Evolutionary conservation across 2,797 vertebrate genomes (phyloP).

Genomic region (Acipenser ruthenus): DNA sequence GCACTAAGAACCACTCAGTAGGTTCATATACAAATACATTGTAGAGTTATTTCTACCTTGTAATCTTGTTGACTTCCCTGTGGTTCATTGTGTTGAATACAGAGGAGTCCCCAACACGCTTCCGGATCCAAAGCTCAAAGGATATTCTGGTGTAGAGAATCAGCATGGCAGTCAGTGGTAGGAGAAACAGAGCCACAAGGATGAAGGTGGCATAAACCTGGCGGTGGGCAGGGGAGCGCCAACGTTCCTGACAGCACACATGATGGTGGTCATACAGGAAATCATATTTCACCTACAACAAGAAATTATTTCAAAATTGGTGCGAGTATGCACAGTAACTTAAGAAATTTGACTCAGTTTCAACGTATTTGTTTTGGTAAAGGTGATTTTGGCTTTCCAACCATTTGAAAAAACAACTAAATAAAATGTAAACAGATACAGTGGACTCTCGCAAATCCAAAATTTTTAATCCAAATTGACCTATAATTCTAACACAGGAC

Average conservation of each 20-base stretch:
- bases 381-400: too few species aligned
- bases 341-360: not conserved
- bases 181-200: conserved; percentile 72
- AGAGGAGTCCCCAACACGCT: conserved; percentile 64
- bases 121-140: conserved; percentile 70
- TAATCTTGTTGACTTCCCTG: conserved; percentile 67
- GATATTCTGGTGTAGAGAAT: conserved; percentile 68
- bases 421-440: too few species aligned
- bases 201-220: conserved; percentile 71
- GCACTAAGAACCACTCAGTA: not conserved
- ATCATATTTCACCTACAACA: conserved; percentile 69
- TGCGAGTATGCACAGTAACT: not conserved
- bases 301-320: not conserved
- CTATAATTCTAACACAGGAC: too few species aligned
- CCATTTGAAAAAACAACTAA: too few species aligned
- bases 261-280: conserved; percentile 72
- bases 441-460: too few species aligned
- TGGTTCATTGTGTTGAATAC: conserved; percentile 70
- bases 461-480: too few species aligned
- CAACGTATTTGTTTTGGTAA: too few species aligned
- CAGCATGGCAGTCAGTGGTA: conserved; percentile 65
- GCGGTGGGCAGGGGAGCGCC: conserved; percentile 53
- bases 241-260: conserved; percentile 71
- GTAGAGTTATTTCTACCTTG: conserved; percentile 42
- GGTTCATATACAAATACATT: not conserved